Conservation (phyloP, 2,888 invertebrate genomes). For the Dromius quadrimaculatus region DNA sequence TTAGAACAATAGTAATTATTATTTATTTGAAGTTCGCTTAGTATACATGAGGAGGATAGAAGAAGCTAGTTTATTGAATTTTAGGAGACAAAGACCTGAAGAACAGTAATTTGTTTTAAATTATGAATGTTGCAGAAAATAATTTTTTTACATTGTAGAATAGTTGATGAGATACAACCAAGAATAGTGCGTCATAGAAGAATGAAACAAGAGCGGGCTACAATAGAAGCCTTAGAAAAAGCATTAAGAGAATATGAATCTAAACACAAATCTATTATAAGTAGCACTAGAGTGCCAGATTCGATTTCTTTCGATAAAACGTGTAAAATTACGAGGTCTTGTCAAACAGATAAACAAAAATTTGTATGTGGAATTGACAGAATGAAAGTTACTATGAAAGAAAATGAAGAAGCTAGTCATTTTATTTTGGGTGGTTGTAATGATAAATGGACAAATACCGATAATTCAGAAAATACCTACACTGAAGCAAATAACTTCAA, state of each 20-base stretch:
- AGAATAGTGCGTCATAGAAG: conserved; percentile 38
- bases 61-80: conserved; percentile 36
- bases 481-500: neutral
- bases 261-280: conserved; percentile 45
- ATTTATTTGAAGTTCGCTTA: conserved; percentile 34
- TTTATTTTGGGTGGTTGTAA: neutral
- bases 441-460: conserved; percentile 16
- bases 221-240: conserved; percentile 43
- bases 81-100: conserved; percentile 5
- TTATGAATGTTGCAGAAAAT: neutral
- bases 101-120: conserved; percentile 8
- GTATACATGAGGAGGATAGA: conserved; percentile 47
- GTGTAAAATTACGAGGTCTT: conserved; percentile 28
- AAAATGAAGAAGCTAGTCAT: conserved; percentile 26
- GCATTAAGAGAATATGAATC: conserved; percentile 43
- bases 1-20: conserved; percentile 2
- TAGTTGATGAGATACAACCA: neutral
- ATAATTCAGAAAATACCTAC: neutral
- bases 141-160: conserved; percentile 8
- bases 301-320: conserved; percentile 22
- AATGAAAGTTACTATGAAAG: conserved; percentile 2
- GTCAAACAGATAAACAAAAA: conserved; percentile 28
- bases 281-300: conserved; percentile 39
- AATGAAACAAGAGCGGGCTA: conserved; percentile 12
- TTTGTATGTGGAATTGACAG: neutral